Evolutionary conservation across 2,888 invertebrate genomes (phyloP), one percentile per base, ranked within the genome.

Genomic region (Drosophila koepferae): DNA sequence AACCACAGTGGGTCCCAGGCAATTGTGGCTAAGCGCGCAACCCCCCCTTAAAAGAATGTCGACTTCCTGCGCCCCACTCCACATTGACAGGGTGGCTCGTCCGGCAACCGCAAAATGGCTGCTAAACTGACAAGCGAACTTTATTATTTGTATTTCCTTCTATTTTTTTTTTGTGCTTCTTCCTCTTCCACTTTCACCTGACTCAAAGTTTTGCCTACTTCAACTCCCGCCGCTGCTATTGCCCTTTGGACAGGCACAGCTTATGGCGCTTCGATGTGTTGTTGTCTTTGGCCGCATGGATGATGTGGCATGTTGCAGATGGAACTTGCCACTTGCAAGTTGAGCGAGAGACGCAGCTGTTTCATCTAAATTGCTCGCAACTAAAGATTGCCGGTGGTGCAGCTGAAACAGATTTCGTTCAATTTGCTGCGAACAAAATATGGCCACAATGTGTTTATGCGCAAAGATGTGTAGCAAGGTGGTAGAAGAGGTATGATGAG

Each of bases 71-170:
- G 20, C 53, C 43, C 43, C 31, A 36, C 2, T 7, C 9, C 40
- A n/a, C 49, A n/a, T 6, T 34, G 49, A 34, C 18, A 34, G 63
- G 51, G 59, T 69, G 44, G 40, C 10, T 34, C 60, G 66, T 71
- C 38, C 77, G 79, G 84, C 82, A 89, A 90, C 92, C 92, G 92
- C 92, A 91, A 91, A 91, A 91, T 91, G 92, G 92, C 91, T 91
- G 91, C 91, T 91, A 91, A 91, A 91, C 92, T 91, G 91, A 91
- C 92, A 91, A 91, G 86, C 92, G 91, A 90, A 90, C 88, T 90
- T 92, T 92, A 91, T 92, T 90, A 91, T 89, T 81, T 89, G 72
- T 74, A 69, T 62, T 41, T 61, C 60, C 88, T 81, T 86, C 71
- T 70, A 69, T 62, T 41, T 59, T 60, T 72, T 66, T 43, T 23